A percentile compares a stretch with the other conserved stretches of the same genome.
phyloP scores from a whole-genome alignment of 2,797 vertebrate species.

The Acomys russatus region DNA sequence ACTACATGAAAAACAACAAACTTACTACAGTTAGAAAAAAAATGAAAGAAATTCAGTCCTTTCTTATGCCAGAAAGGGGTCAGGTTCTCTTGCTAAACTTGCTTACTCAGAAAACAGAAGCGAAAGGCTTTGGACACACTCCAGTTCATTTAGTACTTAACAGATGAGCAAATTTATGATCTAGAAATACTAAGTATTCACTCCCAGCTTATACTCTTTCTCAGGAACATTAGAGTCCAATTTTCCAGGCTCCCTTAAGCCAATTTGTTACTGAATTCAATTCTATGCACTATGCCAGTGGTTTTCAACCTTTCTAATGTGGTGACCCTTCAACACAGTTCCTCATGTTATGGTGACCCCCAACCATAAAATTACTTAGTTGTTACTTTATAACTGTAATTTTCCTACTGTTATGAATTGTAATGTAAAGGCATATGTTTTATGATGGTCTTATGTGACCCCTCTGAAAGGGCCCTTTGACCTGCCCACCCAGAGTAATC shows the following conservation, averaged over 20 bases:
- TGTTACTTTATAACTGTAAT: too few relatives aligned
- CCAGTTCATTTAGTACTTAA: not conserved
- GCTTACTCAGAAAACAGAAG: not conserved
- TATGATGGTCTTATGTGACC: too few relatives aligned
- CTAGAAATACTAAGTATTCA: not conserved
- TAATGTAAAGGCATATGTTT: too few relatives aligned
- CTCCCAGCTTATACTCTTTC: not conserved
- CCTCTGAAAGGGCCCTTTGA: too few relatives aligned
- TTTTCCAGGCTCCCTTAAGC: not conserved
- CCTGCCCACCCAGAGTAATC: too few relatives aligned
- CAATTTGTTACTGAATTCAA: not conserved
- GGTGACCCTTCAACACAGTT: too few relatives aligned
- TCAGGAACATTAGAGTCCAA: not conserved
- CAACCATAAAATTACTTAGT: too few relatives aligned
- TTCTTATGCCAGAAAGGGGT: not conserved
- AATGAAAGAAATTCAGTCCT: not conserved
- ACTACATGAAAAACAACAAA: not conserved
- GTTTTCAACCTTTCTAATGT: too few relatives aligned
- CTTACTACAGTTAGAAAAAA: not conserved
- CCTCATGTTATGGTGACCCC: too few relatives aligned
- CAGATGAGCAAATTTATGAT: constrained; percentile 5
- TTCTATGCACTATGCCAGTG: not conserved
- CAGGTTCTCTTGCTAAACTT: not conserved
- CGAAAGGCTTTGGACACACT: not conserved
- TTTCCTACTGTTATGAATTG: too few relatives aligned